phyloP scores from a whole-genome alignment of 2,113 vertebrate genomes.

The Paramisgurnus dabryanus region DNA sequence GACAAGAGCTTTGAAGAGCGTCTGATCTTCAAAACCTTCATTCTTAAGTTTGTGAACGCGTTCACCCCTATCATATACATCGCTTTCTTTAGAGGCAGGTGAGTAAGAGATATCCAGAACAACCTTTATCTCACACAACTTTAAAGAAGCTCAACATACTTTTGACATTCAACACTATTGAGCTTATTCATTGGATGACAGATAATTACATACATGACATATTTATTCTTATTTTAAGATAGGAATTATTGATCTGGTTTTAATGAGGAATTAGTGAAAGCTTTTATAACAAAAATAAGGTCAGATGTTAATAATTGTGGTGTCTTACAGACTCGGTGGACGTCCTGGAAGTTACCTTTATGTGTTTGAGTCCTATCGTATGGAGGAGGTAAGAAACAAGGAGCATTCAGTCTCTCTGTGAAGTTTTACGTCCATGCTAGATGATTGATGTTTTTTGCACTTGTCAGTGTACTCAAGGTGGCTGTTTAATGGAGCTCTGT shows the following conservation, averaged over 20 bases:
- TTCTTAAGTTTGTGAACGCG: slow-evolving; percentile 96
- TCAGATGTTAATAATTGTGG: neutral
- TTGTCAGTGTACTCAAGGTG: slow-evolving; percentile 88
- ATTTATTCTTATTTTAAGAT: too few species aligned
- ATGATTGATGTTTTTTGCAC: neutral
- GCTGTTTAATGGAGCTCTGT: slow-evolving; percentile 95
- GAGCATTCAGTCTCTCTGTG: too few species aligned
- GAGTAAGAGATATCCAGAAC: slow-evolving; percentile 50
- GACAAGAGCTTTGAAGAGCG: slow-evolving; percentile 96
- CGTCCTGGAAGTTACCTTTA: slow-evolving; percentile 93
- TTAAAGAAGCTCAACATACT: too few species aligned
- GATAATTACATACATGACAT: too few species aligned
- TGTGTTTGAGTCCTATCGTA: slow-evolving; percentile 93
- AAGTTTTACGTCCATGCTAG: neutral
- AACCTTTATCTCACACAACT: too few species aligned
- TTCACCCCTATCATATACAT: slow-evolving; percentile 98
- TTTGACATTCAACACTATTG: too few species aligned
- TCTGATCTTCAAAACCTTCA: slow-evolving; percentile 97
- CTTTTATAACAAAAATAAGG: too few species aligned
- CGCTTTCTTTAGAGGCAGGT: slow-evolving; percentile 98
- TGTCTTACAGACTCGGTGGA: slow-evolving; percentile 82
- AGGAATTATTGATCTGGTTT: too few species aligned
- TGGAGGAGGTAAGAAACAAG: slow-evolving; percentile 87
- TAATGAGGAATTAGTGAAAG: too few species aligned
- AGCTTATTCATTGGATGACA: too few species aligned